Evolutionary conservation across 2,113 vertebrate species (phyloP).

Genomic region (Xiphophorus maculatus): DNA sequence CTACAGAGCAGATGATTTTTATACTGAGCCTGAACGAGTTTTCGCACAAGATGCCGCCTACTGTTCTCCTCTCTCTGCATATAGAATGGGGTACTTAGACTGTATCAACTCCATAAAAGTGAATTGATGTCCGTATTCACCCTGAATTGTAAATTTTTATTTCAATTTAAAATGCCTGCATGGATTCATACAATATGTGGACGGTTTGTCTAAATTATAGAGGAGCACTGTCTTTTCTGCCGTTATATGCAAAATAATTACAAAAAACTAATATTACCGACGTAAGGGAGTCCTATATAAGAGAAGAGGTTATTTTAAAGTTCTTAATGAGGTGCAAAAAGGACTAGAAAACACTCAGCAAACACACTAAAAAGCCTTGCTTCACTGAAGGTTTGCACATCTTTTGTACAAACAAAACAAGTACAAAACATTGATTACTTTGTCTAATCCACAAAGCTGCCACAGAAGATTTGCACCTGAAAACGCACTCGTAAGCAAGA

Average conservation of each 20-base stretch:
- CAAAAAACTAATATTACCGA: background rate
- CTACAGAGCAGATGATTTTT: constrained; percentile 30
- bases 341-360: too few species aligned
- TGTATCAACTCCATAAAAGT: constrained; percentile 19
- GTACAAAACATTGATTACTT: too few species aligned
- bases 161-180: too few species aligned
- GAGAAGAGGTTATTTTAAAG: background rate
- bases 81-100: constrained; percentile 16
- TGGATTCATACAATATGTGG: background rate
- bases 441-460: too few species aligned
- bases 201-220: background rate
- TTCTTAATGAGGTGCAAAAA: too few species aligned
- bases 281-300: background rate
- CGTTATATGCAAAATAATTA: background rate
- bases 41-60: constrained; percentile 28
- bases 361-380: too few species aligned
- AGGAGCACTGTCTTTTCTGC: background rate
- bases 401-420: too few species aligned
- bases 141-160: background rate
- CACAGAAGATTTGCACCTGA: too few species aligned
- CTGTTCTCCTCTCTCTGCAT: constrained; percentile 27
- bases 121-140: constrained; percentile 34
- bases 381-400: too few species aligned
- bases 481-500: too few species aligned
- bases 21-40: constrained; percentile 23